phyloP scores from a whole-genome alignment of 2,888 invertebrate genomes.

The Mythimna vitellina region DNA sequence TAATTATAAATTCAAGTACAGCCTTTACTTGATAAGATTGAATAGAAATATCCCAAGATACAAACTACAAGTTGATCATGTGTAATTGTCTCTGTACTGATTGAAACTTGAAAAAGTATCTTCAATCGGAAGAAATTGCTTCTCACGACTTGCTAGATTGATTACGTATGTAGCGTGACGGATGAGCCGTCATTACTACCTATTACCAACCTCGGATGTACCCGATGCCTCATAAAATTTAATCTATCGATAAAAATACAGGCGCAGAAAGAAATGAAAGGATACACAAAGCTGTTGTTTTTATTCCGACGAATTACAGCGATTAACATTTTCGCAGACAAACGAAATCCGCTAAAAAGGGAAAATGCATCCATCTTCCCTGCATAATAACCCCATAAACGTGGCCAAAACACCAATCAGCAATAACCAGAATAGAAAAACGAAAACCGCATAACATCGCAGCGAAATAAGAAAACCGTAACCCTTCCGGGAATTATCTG shows the following conservation, averaged over 20 bases:
- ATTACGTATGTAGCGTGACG: conserved; percentile 68
- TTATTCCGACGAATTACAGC: conserved; percentile 38
- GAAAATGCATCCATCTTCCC: conserved; percentile 62
- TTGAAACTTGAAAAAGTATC: conserved; percentile 28
- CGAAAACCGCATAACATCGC: conserved; percentile 68
- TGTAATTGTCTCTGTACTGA: conserved; percentile 2
- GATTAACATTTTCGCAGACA: conserved; percentile 47
- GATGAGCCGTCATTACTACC: conserved; percentile 62
- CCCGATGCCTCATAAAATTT: conserved; percentile 31
- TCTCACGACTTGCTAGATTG: conserved; percentile 65
- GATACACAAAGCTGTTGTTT: conserved; percentile 40
- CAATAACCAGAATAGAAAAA: conserved; percentile 64
- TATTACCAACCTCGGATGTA: conserved; percentile 59
- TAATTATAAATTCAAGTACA: neutral
- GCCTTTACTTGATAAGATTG: neutral
- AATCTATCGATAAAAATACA: conserved; percentile 34
- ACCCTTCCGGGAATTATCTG: conserved; percentile 85
- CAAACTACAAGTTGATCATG: neutral
- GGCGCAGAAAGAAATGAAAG: conserved; percentile 12
- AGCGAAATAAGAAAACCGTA: conserved; percentile 82
- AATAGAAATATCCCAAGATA: neutral
- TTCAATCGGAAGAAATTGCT: conserved; percentile 52
- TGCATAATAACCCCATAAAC: conserved; percentile 67
- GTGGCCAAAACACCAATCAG: conserved; percentile 67
- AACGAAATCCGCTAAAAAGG: conserved; percentile 53